phyloP scores from a whole-genome alignment of 2,113 vertebrate species.

The Verasper variegatus region DNA sequence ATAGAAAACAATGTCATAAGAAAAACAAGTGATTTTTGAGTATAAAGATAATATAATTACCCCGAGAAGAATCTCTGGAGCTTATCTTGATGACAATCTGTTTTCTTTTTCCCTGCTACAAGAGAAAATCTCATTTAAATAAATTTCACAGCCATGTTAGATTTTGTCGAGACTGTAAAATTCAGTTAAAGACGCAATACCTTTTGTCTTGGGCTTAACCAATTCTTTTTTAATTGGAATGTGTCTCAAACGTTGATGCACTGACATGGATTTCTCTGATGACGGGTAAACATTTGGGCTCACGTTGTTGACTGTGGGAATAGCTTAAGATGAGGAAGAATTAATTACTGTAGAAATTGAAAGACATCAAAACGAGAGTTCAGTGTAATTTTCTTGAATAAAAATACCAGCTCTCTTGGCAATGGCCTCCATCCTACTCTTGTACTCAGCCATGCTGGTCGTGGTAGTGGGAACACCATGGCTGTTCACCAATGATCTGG shows the following conservation, averaged over 20 bases:
- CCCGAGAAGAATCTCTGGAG: conserved; percentile 31
- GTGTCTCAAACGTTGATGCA: conserved; percentile 23
- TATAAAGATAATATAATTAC: conserved; percentile 8
- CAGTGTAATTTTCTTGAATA: background rate
- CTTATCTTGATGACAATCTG: background rate
- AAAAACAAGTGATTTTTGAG: background rate
- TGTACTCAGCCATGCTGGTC: conserved; percentile 54
- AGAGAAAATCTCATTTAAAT: conserved; percentile 3
- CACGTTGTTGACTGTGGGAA: conserved; percentile 6
- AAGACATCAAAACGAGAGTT: background rate
- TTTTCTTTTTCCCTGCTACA: conserved; percentile 41
- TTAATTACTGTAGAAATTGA: background rate
- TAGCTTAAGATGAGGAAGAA: conserved; percentile 9
- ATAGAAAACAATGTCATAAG: background rate
- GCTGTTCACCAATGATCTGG: background rate
- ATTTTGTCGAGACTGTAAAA: background rate
- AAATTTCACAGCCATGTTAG: background rate
- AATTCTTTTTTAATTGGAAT: conserved; percentile 22
- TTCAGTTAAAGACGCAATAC: conserved; percentile 46
- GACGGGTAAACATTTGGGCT: accelerated
- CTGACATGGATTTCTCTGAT: background rate
- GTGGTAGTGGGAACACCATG: background rate
- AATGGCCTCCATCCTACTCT: conserved; percentile 38
- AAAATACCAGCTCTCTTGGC: conserved; percentile 35
- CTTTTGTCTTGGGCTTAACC: conserved; percentile 31